Evolutionary conservation across 1,140 invertebrate species (phyloP).

Genomic region (Chrysomallon squamiferum): DNA sequence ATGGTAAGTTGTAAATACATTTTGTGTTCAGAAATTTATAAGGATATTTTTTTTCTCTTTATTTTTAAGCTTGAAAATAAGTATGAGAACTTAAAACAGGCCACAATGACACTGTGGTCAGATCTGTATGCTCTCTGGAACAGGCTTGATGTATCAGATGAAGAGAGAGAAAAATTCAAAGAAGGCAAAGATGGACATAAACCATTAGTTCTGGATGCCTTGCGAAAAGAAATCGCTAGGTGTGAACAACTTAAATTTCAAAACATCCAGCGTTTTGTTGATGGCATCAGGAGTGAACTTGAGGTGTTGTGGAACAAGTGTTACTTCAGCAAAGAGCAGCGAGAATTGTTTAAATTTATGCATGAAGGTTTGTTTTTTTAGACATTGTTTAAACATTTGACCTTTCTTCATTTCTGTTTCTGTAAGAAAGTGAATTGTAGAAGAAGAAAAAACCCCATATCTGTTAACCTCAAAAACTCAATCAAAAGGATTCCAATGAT

Average conservation of each 20-base stretch:
- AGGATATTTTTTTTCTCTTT: too few species aligned
- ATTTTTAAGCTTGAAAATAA: constrained; percentile 36
- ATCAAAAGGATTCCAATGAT: neutral
- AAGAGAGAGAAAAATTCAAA: constrained; percentile 66
- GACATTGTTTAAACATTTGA: neutral
- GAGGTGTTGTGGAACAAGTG: constrained; percentile 76
- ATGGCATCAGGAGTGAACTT: constrained; percentile 74
- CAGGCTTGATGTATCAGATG: constrained; percentile 69
- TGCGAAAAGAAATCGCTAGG: constrained; percentile 69
- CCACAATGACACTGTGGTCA: constrained; percentile 57
- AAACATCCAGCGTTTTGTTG: constrained; percentile 75
- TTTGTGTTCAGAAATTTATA: too few species aligned
- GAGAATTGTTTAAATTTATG: constrained; percentile 67
- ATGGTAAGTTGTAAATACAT: too few species aligned
- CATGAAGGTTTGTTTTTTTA: constrained; percentile 33
- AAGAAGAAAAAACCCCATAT: neutral
- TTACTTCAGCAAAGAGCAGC: constrained; percentile 70
- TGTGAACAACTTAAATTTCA: constrained; percentile 72
- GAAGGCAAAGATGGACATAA: constrained; percentile 66
- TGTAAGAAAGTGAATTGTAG: neutral
- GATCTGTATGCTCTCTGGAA: constrained; percentile 70
- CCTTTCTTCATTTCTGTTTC: too few species aligned
- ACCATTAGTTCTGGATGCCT: constrained; percentile 64
- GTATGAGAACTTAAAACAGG: constrained; percentile 33
- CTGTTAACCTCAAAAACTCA: neutral